phyloP scores from a whole-genome alignment of 2,113 vertebrate species.

The Chitala chitala region DNA sequence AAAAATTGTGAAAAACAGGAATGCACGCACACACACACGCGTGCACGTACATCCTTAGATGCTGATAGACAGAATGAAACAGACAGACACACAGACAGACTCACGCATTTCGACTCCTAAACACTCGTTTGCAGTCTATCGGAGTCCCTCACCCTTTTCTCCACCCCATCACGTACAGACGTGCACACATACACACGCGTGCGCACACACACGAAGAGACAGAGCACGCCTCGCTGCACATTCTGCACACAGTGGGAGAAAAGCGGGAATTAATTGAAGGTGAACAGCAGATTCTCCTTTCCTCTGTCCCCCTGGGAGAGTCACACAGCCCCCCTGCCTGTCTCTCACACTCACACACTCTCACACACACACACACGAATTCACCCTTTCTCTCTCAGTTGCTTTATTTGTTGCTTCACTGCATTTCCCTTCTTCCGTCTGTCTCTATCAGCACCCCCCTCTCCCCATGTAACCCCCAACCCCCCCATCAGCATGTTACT shows the following conservation, averaged over 20 bases:
- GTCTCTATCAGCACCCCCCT: slow-evolving; percentile 32
- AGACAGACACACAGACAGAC: slow-evolving; percentile 10
- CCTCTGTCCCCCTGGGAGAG: slow-evolving; percentile 42
- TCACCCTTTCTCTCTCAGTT: slow-evolving; percentile 61
- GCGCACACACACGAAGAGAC: slow-evolving; percentile 14
- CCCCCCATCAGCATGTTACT: slow-evolving; percentile 47
- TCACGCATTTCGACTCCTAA: slow-evolving; percentile 23
- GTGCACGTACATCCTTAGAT: not conserved
- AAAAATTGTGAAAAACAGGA: slow-evolving; percentile 9
- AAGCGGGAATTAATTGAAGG: slow-evolving; percentile 68
- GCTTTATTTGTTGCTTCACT: slow-evolving; percentile 47
- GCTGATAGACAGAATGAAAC: not conserved
- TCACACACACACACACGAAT: slow-evolving; percentile 39
- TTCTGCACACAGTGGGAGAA: slow-evolving; percentile 43
- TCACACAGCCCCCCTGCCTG: slow-evolving; percentile 27
- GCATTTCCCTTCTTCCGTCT: slow-evolving; percentile 34
- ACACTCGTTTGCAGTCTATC: too few relatives aligned
- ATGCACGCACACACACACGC: slow-evolving; percentile 12
- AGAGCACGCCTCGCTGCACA: slow-evolving; percentile 38
- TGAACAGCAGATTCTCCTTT: slow-evolving; percentile 68
- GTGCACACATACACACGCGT: not conserved
- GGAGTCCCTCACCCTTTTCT: too few relatives aligned
- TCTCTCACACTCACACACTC: slow-evolving; percentile 31
- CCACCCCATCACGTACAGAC: not conserved
- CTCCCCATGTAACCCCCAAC: slow-evolving; percentile 46